Percentiles rank a stretch among this genome's conserved stretches.
Evolutionary conservation across 2,888 invertebrate species (phyloP).

Genomic region (Drosophila meridiana): DNA sequence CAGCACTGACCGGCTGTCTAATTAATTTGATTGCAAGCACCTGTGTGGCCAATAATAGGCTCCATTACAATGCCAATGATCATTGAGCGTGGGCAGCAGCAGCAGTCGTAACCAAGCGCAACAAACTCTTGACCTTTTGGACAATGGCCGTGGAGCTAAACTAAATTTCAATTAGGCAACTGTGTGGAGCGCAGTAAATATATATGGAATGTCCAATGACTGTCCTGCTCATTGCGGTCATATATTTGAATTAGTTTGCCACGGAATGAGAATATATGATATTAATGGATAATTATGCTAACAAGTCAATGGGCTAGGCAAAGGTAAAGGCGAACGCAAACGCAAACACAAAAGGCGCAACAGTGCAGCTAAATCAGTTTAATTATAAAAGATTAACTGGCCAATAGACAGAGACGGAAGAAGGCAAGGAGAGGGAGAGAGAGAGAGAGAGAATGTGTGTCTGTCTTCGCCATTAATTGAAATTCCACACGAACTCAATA

Average conservation of each 20-base stretch:
- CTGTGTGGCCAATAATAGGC: slow-evolving; percentile 25
- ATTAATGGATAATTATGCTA: slow-evolving; percentile 77
- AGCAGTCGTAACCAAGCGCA: slow-evolving; percentile 3
- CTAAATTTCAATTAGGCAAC: slow-evolving; percentile 75
- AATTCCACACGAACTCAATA: slow-evolving; percentile 71
- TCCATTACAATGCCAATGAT: slow-evolving; percentile 38
- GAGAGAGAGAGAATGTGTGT: background rate
- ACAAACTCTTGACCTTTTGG: slow-evolving; percentile 53
- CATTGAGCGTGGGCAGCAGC: slow-evolving; percentile 3
- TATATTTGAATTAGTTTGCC: slow-evolving; percentile 65
- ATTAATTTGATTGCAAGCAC: slow-evolving; percentile 38
- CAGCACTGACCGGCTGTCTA: slow-evolving; percentile 17
- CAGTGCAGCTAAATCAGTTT: slow-evolving; percentile 67
- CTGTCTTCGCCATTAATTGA: slow-evolving; percentile 60
- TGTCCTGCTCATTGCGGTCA: slow-evolving; percentile 55
- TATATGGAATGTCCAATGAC: slow-evolving; percentile 50
- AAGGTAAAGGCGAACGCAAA: slow-evolving; percentile 1
- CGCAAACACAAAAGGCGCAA: slow-evolving; percentile 21
- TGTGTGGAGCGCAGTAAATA: slow-evolving; percentile 23
- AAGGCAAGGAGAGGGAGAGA: background rate
- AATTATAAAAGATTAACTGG: slow-evolving; percentile 79
- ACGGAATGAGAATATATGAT: slow-evolving; percentile 73
- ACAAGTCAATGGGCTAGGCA: slow-evolving; percentile 63
- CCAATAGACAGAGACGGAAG: slow-evolving; percentile 1
- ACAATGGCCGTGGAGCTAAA: slow-evolving; percentile 36